These are phyloP conservation scores for Drosophila subsilvestris DNA, from an alignment of 2,888 invertebrate genomes.

Conservation along the genomic window DNA sequence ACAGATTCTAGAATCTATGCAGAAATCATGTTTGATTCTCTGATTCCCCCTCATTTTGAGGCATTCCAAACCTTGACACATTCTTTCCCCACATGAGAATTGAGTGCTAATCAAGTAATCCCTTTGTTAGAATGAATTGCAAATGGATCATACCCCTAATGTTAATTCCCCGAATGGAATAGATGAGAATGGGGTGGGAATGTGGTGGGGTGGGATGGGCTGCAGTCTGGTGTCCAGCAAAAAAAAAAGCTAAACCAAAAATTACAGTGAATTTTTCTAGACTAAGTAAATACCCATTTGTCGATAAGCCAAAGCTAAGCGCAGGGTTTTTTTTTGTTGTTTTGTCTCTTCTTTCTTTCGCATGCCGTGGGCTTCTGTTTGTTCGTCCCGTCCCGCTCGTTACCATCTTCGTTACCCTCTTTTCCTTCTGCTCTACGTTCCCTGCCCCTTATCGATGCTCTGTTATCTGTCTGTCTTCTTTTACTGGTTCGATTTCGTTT, in stretches of 20 bases:
- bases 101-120: slow-evolving; percentile 22
- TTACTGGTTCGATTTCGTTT: slow-evolving; percentile 37
- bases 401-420: too few relatives aligned
- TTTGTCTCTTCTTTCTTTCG: not conserved
- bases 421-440: too few relatives aligned
- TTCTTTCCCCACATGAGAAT: not conserved
- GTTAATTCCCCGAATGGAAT: slow-evolving; percentile 5
- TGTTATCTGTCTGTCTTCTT: not conserved
- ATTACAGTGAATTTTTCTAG: slow-evolving; percentile 36
- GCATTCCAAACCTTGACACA: too few relatives aligned
- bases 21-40: too few relatives aligned
- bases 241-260: not conserved
- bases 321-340: slow-evolving; percentile 4
- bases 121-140: slow-evolving; percentile 24
- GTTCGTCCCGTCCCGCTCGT: not conserved
- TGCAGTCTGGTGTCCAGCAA: not conserved
- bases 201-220: too few relatives aligned
- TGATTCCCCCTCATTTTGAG: too few relatives aligned
- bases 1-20: too few relatives aligned
- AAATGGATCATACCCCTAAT: slow-evolving; percentile 22
- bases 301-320: slow-evolving; percentile 29
- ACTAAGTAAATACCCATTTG: slow-evolving; percentile 40
- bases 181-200: slow-evolving; percentile 10
- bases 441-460: too few relatives aligned
- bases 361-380: slow-evolving; percentile 41